Base-by-base conservation (phyloP, 2,888 invertebrate species). In the Pseudococcus viburni region DNA sequence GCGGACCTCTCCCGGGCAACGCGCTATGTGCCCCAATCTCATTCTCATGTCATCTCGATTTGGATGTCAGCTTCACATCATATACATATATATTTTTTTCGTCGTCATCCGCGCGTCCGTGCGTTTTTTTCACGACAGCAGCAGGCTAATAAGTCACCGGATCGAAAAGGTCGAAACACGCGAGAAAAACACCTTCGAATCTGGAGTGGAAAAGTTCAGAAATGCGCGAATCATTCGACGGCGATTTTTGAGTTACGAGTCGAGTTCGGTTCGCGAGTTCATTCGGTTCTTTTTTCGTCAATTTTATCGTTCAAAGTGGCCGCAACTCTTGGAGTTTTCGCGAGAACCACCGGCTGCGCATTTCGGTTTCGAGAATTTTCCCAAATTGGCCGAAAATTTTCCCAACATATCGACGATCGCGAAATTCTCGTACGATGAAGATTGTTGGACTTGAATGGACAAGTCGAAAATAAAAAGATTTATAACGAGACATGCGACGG, bases 21-120 rank as follows among this genome's bases (percentile, higher is more conserved):
- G 64, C 42, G 55, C 55, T 59, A 59, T 51, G 87, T 80, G 87
- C 87, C 87, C 77, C 87, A 87, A 87, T 87, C 77, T 87, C 80
- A 77, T 87, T 87, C 87, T 87, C 87, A 48, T 87, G 87, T 87
- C 87, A 87, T 87, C 87, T 87, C 87, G 68, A 87, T 87, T 87
- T 87, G 87, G 87, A 87, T 87, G 87, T 80, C 55, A 85, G 85
- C 85, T 85, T 51, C 59, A 55, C 85, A 55, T 84, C 51, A 55
- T 84, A 22, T 51, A 55, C 26, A 59, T 26, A 85, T 33, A 33
- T 55, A 55, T 19, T 80, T 80, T 26, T 39, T 77, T 33, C 77
- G 77, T 33, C 77, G 26, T 33, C 77, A 26, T 77, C n/a, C n/a
- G n/a, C n/a, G n/a, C 77, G 15, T 22, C 84, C 42, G 15, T 42